phyloP scores from a whole-genome alignment of 1,140 invertebrate genomes.

The Magallana ariakensis region DNA sequence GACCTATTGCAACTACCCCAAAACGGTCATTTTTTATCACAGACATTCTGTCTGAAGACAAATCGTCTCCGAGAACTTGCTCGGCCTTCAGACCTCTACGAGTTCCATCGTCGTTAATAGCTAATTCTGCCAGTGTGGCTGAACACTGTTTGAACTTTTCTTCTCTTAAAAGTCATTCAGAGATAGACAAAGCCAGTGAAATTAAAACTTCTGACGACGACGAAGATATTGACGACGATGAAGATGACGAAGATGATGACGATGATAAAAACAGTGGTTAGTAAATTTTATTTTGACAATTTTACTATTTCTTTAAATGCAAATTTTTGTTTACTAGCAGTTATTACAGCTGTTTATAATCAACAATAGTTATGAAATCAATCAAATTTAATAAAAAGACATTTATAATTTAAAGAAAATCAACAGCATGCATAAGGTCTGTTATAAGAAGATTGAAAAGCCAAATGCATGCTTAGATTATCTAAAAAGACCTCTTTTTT shows the following conservation, averaged over 20 bases:
- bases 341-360: too few species aligned
- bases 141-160: conserved; percentile 38
- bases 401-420: too few species aligned
- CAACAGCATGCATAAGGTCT: too few species aligned
- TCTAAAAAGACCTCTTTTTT: too few species aligned
- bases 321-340: too few species aligned
- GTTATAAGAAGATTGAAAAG: too few species aligned
- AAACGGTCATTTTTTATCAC: conserved; percentile 54
- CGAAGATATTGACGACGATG: conserved; percentile 42
- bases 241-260: conserved; percentile 45
- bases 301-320: too few species aligned
- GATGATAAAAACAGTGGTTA: conserved; percentile 26
- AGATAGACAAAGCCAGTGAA: background rate
- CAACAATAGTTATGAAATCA: too few species aligned
- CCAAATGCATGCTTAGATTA: too few species aligned
- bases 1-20: conserved; percentile 32
- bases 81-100: conserved; percentile 52
- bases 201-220: conserved; percentile 6
- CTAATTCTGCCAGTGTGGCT: background rate
- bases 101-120: conserved; percentile 39
- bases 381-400: too few species aligned
- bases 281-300: background rate
- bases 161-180: conserved; percentile 27
- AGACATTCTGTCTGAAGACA: conserved; percentile 45
- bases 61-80: conserved; percentile 26